Conservation (phyloP, 1,140 invertebrate genomes). For the Centruroides vittatus region DNA sequence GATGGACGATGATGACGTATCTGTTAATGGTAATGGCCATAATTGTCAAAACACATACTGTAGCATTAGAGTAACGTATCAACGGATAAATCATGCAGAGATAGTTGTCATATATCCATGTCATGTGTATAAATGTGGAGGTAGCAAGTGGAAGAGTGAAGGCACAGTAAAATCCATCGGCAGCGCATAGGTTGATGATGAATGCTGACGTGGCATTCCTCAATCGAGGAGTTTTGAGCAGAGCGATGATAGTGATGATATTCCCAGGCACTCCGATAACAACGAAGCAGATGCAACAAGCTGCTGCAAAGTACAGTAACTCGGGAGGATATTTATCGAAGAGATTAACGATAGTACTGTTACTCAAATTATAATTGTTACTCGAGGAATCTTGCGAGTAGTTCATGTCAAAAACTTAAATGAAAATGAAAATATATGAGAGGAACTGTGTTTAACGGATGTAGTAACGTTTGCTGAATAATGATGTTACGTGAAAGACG, state of each 20-base stretch:
- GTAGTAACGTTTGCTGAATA: too few relatives aligned
- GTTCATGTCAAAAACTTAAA: too few relatives aligned
- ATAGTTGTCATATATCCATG: conserved; percentile 53
- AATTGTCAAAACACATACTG: conserved; percentile 70
- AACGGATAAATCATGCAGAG: conserved; percentile 64
- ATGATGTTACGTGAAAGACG: too few relatives aligned
- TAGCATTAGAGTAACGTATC: conserved; percentile 69
- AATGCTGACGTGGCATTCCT: conserved; percentile 64
- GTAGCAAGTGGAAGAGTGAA: conserved; percentile 42
- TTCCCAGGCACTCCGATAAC: neutral
- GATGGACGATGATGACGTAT: conserved; percentile 75
- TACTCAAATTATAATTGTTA: too few relatives aligned
- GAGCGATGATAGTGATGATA: neutral
- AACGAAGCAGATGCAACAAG: neutral
- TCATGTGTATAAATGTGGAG: conserved; percentile 52
- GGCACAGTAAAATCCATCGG: conserved; percentile 62
- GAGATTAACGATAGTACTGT: too few relatives aligned
- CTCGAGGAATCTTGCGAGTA: too few relatives aligned
- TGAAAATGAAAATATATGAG: too few relatives aligned
- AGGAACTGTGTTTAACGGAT: too few relatives aligned
- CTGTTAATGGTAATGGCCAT: conserved; percentile 73
- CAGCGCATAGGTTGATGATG: conserved; percentile 62
- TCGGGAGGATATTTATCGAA: too few relatives aligned
- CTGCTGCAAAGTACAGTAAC: too few relatives aligned
- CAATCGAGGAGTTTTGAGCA: neutral